These are phyloP conservation scores for Octodonta nipae DNA, from an alignment of 2,888 invertebrate genomes.

Conservation along the genomic window DNA sequence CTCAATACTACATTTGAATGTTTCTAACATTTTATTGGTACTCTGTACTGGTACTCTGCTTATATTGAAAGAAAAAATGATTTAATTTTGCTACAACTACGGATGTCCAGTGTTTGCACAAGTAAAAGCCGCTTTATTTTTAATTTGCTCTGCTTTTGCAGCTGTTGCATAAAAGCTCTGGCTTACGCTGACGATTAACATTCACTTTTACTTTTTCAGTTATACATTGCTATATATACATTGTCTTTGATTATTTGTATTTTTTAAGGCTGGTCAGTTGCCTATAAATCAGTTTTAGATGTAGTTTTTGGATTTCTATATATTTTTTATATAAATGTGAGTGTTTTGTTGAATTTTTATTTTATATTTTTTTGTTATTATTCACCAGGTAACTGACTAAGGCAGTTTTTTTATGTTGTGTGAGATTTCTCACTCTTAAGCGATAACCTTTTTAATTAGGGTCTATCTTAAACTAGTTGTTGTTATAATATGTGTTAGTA, in stretches of 20 bases:
- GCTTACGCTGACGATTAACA: constrained; percentile 31
- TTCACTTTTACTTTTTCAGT: too few relatives aligned
- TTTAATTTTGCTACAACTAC: too few relatives aligned
- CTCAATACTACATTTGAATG: too few relatives aligned
- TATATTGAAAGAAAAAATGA: too few relatives aligned
- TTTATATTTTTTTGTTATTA: constrained; percentile 22
- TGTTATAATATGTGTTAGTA: constrained; percentile 35
- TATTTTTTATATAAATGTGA: constrained; percentile 30
- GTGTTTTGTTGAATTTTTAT: constrained; percentile 28
- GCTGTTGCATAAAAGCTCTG: constrained; percentile 27
- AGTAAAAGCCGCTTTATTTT: not conserved
- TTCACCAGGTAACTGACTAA: constrained; percentile 25
- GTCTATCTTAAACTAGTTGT: constrained; percentile 24
- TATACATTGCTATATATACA: constrained; percentile 24
- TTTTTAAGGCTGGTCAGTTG: constrained; percentile 29
- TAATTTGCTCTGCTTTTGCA: constrained; percentile 23
- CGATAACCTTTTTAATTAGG: constrained; percentile 18
- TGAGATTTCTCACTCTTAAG: constrained; percentile 26
- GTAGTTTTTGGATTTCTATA: constrained; percentile 23
- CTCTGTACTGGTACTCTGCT: too few relatives aligned
- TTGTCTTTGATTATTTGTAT: constrained; percentile 24
- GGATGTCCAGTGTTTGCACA: too few relatives aligned
- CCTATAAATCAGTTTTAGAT: constrained; percentile 13
- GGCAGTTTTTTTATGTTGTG: constrained; percentile 15
- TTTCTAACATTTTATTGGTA: too few relatives aligned